These are phyloP conservation scores for Pseudomyrmex concolor DNA, from an alignment of 1,140 invertebrate genomes.

Conservation along the genomic window DNA sequence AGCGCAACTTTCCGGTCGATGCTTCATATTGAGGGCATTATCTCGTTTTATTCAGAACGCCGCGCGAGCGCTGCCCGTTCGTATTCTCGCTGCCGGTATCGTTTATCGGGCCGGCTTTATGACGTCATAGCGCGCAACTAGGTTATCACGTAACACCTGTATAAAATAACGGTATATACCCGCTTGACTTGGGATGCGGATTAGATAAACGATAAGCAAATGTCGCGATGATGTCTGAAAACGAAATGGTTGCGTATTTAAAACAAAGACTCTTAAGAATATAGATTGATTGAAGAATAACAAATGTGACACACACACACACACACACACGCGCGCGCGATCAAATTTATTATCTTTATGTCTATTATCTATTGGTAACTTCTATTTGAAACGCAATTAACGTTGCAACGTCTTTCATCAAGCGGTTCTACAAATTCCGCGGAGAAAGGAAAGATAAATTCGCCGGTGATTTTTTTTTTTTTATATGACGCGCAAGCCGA, in stretches of 20 bases:
- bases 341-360: too few relatives aligned
- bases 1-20: slow-evolving; percentile 44
- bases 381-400: too few relatives aligned
- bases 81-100: slow-evolving; percentile 40
- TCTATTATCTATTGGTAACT: too few relatives aligned
- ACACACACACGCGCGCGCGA: too few relatives aligned
- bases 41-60: slow-evolving; percentile 63
- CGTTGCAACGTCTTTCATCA: too few relatives aligned
- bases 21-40: slow-evolving; percentile 62
- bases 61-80: not conserved
- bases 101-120: slow-evolving; percentile 65
- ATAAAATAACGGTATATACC: slow-evolving; percentile 53
- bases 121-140: slow-evolving; percentile 48
- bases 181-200: slow-evolving; percentile 32
- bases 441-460: not conserved
- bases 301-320: too few relatives aligned
- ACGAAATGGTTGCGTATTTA: not conserved
- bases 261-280: not conserved
- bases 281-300: too few relatives aligned
- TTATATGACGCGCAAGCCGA: not conserved
- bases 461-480: not conserved
- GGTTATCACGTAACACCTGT: slow-evolving; percentile 54
- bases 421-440: not conserved
- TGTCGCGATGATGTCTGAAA: not conserved
- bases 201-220: slow-evolving; percentile 29